Evolutionary conservation across 2,113 vertebrate genomes (phyloP), one percentile per base, ranked within the genome.

Genomic region (Syngnathus typhle): DNA sequence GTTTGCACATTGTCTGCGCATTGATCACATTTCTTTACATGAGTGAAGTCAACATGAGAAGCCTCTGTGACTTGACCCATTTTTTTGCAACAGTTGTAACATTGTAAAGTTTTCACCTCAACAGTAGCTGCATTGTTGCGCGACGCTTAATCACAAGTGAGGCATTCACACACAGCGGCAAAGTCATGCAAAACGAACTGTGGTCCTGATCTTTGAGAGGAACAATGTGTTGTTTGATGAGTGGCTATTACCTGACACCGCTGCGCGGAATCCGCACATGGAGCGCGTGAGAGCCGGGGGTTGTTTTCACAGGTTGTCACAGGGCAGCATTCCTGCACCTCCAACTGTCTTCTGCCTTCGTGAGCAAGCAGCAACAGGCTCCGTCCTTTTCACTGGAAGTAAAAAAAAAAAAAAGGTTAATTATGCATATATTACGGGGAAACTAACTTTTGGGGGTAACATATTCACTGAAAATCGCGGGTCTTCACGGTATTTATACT

Each of bases 301-400:
- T 11, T n/a, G 58, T 60, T 60, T 60, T 60, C 36, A 19, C 27
- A 54, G 46, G 13, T n/a, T 21, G 19, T 21, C 49, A 21, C 49
- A n/a, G n/a, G 21, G 16, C 65, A 70, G 68, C 81, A 83, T 86
- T 88, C 82, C 73, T 86, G 44, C 39, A 21, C 19, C 7, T 9
- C 19, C 49, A 21, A 52, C 49, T 32, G 27, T 9, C 27, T 70
- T 23, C 65, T 39, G 51, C 37, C n/a, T 56, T 70, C 64, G 69
- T 61, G 60, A 10, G 61, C 84, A 85, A 72, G 80, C 70, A 72
- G 51, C 10, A 19, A 73, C 85, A 83, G 60, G 82, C 58, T 74
- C 54, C 0, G 8, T 27, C 27, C 51, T 72, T 23, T 64, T 19
- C 36, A n/a, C 58, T 39, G 32, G 9, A 21, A 52, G 9, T 7